Evolutionary conservation across 2,113 vertebrate species (phyloP).

Genomic region (Actenoides hombroni): DNA sequence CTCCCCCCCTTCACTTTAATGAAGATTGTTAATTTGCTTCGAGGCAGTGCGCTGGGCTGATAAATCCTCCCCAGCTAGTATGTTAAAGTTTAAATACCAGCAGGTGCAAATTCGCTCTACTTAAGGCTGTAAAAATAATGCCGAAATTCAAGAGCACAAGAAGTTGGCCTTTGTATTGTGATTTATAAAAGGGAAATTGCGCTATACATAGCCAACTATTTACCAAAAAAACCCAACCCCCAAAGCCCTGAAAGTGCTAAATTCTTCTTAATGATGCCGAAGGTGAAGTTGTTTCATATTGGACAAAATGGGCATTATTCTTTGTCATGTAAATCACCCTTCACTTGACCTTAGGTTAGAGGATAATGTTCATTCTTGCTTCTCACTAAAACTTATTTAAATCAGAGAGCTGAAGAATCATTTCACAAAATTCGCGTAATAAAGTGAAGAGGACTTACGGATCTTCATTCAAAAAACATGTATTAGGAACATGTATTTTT

Average conservation of each 20-base stretch:
- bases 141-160: constrained; percentile 41
- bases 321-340: constrained; percentile 63
- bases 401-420: constrained; percentile 48
- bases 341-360: constrained; percentile 63
- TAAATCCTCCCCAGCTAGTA: constrained; percentile 41
- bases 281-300: constrained; percentile 68
- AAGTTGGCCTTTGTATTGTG: constrained; percentile 49
- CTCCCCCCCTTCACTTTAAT: background rate
- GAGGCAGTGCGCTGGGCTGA: constrained; percentile 8
- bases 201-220: constrained; percentile 24
- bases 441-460: constrained; percentile 30
- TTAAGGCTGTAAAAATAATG: constrained; percentile 31
- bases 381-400: constrained; percentile 58
- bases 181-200: constrained; percentile 28
- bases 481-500: background rate
- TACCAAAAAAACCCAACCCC: background rate
- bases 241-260: constrained; percentile 50
- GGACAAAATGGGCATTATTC: constrained; percentile 61
- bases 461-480: background rate
- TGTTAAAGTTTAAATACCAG: constrained; percentile 51
- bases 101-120: constrained; percentile 44
- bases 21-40: constrained; percentile 30
- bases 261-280: constrained; percentile 66
- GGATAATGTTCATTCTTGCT: constrained; percentile 55
- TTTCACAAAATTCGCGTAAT: constrained; percentile 31